These are phyloP conservation scores for Poeciliopsis infans DNA, from an alignment of 2,797 vertebrate genomes.

Conservation along the genomic window DNA sequence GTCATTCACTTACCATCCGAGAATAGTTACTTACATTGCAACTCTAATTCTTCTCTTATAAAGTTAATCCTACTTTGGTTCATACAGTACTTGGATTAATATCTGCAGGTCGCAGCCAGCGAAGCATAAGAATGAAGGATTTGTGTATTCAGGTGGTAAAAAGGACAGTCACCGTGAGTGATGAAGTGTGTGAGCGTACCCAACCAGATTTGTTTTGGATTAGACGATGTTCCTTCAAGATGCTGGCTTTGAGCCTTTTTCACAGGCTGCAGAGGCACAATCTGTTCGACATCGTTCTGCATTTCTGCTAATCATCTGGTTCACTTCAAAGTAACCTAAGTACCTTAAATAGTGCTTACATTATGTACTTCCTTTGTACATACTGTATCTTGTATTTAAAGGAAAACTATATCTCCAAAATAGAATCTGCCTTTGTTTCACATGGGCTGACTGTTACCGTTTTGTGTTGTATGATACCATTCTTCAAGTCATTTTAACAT, in stretches of 20 bases:
- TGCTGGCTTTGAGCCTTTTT: conserved; percentile 53
- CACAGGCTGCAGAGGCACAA: conserved; percentile 51
- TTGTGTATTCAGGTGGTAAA: conserved; percentile 41
- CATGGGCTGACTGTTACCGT: conserved; percentile 38
- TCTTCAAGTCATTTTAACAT: conserved; percentile 33
- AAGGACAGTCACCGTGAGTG: conserved; percentile 41
- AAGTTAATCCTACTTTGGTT: conserved; percentile 34
- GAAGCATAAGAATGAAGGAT: conserved; percentile 53
- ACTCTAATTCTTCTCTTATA: conserved; percentile 46
- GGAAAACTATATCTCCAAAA: conserved; percentile 16
- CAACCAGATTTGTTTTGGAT: conserved; percentile 67
- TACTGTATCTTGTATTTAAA: neutral
- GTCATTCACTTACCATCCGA: conserved; percentile 15
- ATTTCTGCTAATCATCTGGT: conserved; percentile 49
- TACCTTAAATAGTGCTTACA: neutral
- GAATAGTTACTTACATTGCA: conserved; percentile 44
- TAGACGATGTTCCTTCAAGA: conserved; percentile 71
- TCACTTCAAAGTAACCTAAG: neutral
- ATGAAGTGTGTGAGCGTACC: conserved; percentile 48
- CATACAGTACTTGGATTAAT: conserved; percentile 47
- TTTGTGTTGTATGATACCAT: conserved; percentile 43
- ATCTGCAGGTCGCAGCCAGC: conserved; percentile 41
- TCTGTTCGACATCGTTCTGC: conserved; percentile 63
- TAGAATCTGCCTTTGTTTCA: conserved; percentile 31
- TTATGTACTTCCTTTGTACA: neutral